Conservation (phyloP, 2,113 vertebrate genomes). For the Pao palembangensis region DNA sequence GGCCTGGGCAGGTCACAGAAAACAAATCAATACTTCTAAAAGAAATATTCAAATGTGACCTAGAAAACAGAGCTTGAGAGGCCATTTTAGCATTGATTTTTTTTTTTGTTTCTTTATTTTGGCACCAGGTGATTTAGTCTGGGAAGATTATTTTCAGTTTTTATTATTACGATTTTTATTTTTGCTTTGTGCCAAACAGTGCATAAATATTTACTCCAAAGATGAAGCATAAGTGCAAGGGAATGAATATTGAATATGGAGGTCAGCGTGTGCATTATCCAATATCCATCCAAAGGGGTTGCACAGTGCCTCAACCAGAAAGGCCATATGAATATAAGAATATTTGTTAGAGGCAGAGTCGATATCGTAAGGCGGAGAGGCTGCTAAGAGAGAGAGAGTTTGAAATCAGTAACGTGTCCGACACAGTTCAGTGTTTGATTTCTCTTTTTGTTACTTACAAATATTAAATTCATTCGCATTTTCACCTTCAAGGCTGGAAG, state of each 20-base stretch:
- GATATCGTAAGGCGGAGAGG: slow-evolving; percentile 64
- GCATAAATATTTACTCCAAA: slow-evolving; percentile 71
- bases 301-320: slow-evolving; percentile 64
- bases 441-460: slow-evolving; percentile 57
- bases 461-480: slow-evolving; percentile 40
- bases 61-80: slow-evolving; percentile 68
- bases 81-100: slow-evolving; percentile 78
- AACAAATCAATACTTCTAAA: slow-evolving; percentile 77
- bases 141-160: slow-evolving; percentile 17
- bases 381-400: slow-evolving; percentile 61
- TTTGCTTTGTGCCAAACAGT: slow-evolving; percentile 46
- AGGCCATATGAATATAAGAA: slow-evolving; percentile 69
- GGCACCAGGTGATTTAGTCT: slow-evolving; percentile 62
- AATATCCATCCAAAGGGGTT: slow-evolving; percentile 65
- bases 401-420: slow-evolving; percentile 63
- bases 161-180: slow-evolving; percentile 23
- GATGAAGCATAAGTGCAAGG: slow-evolving; percentile 52
- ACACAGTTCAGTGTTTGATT: slow-evolving; percentile 63
- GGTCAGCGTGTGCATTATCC: slow-evolving; percentile 67
- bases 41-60: slow-evolving; percentile 80
- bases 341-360: slow-evolving; percentile 68
- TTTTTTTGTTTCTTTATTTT: not conserved
- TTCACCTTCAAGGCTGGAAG: slow-evolving; percentile 7
- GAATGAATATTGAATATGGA: slow-evolving; percentile 73
- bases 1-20: slow-evolving; percentile 69